phyloP scores from a whole-genome alignment of 2,888 invertebrate species.

The Eupsilia transversa region DNA sequence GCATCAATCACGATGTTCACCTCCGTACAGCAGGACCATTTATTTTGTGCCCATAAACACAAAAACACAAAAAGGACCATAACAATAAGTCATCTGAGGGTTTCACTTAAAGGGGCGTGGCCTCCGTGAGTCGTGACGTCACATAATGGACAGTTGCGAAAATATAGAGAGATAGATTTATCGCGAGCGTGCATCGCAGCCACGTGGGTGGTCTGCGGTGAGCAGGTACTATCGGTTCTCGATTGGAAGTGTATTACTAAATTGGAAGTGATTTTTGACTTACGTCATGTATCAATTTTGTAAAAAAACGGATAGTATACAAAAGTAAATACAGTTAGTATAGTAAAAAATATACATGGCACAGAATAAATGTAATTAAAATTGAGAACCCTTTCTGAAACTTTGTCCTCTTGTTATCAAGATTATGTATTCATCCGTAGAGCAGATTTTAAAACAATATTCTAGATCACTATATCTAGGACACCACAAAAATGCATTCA shows the following conservation, averaged over 20 bases:
- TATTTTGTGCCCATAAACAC: slow-evolving; percentile 62
- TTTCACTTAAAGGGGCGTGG: slow-evolving; percentile 73
- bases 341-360: neutral
- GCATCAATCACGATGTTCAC: slow-evolving; percentile 65
- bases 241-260: slow-evolving; percentile 26
- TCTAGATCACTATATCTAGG: too few species aligned
- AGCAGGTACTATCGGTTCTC: slow-evolving; percentile 60
- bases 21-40: slow-evolving; percentile 63
- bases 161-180: slow-evolving; percentile 77
- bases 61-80: slow-evolving; percentile 54
- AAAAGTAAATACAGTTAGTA: too few species aligned
- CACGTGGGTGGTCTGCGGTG: slow-evolving; percentile 75
- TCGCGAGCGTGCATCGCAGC: slow-evolving; percentile 78
- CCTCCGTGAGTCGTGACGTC: slow-evolving; percentile 75
- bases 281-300: neutral
- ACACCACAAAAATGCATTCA: neutral
- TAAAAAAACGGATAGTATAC: neutral
- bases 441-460: neutral
- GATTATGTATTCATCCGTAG: neutral
- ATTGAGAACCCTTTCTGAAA: neutral
- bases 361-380: neutral
- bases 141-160: slow-evolving; percentile 77
- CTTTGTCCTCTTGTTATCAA: neutral
- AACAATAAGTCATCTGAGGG: slow-evolving; percentile 70
- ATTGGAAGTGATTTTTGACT: neutral